These are phyloP conservation scores for Perca flavescens DNA, from an alignment of 2,113 vertebrate genomes.

Conservation along the genomic window DNA sequence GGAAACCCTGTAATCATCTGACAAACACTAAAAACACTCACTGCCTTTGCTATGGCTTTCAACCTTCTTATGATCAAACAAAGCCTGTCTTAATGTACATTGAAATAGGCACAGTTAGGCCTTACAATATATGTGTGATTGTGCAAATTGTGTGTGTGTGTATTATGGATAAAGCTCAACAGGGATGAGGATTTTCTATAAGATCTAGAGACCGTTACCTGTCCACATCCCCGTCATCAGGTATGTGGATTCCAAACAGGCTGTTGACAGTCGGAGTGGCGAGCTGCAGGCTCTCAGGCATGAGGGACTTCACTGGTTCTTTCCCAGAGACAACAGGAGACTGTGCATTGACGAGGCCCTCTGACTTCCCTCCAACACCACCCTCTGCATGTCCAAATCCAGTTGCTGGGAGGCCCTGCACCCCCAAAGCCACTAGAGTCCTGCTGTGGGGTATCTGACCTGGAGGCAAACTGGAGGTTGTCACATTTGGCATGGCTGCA, in stretches of 20 bases:
- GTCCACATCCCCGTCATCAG: slow-evolving; percentile 96
- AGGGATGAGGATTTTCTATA: background rate
- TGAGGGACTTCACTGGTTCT: slow-evolving; percentile 89
- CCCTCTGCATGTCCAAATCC: slow-evolving; percentile 86
- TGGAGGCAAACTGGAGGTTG: slow-evolving; percentile 77
- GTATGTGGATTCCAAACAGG: slow-evolving; percentile 95
- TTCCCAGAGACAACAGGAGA: slow-evolving; percentile 88
- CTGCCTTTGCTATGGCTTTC: background rate
- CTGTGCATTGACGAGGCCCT: slow-evolving; percentile 88
- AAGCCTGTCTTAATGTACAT: background rate
- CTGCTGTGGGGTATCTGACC: slow-evolving; percentile 78
- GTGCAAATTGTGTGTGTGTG: background rate
- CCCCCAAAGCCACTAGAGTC: slow-evolving; percentile 72
- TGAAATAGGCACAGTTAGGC: background rate
- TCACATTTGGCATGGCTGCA: slow-evolving; percentile 90
- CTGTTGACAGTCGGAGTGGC: slow-evolving; percentile 91
- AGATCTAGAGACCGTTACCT: slow-evolving; percentile 86
- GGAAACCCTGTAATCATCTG: slow-evolving; percentile 5
- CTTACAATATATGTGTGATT: background rate
- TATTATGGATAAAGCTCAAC: background rate
- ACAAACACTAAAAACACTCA: background rate
- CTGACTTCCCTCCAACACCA: slow-evolving; percentile 90
- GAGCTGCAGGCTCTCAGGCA: slow-evolving; percentile 91
- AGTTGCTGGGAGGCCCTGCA: slow-evolving; percentile 78
- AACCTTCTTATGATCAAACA: slow-evolving; percentile 3